Conservation (phyloP, 2,113 vertebrate genomes). For the Bubo blakistoni region DNA sequence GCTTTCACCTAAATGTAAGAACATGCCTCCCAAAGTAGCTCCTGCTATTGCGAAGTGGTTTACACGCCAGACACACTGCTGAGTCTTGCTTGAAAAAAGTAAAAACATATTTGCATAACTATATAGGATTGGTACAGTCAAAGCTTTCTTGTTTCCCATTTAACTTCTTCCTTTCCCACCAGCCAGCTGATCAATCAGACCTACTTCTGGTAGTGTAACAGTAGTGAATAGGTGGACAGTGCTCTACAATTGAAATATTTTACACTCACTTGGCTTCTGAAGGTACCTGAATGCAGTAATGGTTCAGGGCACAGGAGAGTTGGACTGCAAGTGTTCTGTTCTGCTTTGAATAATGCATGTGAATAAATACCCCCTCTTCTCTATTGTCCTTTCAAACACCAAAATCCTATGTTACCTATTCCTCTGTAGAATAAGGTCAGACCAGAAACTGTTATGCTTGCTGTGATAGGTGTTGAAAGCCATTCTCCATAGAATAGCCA, state of each 20-base stretch:
- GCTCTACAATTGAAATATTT: not conserved
- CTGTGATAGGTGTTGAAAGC: not conserved
- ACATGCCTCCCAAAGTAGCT: not conserved
- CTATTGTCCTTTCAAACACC: not conserved
- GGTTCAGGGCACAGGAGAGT: not conserved
- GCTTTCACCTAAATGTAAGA: not conserved
- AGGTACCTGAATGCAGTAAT: not conserved
- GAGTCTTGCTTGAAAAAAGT: not conserved
- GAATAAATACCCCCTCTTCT: not conserved
- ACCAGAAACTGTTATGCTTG: not conserved
- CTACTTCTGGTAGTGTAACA: accelerated
- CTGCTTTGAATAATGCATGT: not conserved
- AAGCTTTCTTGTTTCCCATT: not conserved
- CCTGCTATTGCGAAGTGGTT: not conserved
- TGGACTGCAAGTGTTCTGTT: not conserved
- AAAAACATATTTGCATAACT: not conserved
- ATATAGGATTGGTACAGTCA: not conserved
- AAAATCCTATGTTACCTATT: not conserved
- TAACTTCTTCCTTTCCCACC: not conserved
- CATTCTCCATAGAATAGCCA: not conserved
- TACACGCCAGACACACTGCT: not conserved
- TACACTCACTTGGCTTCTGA: not conserved
- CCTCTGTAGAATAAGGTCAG: not conserved
- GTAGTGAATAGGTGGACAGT: not conserved
- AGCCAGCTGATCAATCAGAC: not conserved